A percentile compares a stretch with the other conserved stretches of the same genome.
These are phyloP conservation scores for Pseudococcus viburni DNA, from an alignment of 2,888 invertebrate species.

Conservation along the genomic window DNA sequence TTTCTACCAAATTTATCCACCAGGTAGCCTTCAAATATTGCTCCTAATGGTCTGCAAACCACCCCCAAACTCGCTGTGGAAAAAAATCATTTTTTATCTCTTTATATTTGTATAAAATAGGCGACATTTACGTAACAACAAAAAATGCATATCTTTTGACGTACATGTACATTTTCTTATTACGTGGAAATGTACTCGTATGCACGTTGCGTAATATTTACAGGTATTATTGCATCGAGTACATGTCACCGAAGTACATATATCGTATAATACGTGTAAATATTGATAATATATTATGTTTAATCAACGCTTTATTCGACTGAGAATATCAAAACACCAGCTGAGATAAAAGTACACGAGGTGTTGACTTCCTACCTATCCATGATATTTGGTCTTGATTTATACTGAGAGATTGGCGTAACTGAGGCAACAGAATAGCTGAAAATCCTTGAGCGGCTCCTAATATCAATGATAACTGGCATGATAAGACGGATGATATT, in stretches of 20 bases:
- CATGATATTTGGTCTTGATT: constrained; percentile 37
- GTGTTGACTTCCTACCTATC: constrained; percentile 40
- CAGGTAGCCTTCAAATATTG: constrained; percentile 43
- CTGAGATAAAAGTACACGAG: not conserved
- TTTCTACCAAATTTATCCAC: constrained; percentile 60
- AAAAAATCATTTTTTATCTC: not conserved
- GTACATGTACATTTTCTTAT: too few relatives aligned
- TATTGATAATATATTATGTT: too few relatives aligned
- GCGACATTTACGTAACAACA: too few relatives aligned
- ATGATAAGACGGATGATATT: constrained; percentile 39
- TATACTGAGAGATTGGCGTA: not conserved
- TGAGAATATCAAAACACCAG: too few relatives aligned
- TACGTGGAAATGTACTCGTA: too few relatives aligned
- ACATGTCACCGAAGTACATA: too few relatives aligned
- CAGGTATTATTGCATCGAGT: too few relatives aligned
- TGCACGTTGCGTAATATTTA: too few relatives aligned
- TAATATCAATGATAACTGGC: constrained; percentile 54
- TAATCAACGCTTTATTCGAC: too few relatives aligned
- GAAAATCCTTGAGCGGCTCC: constrained; percentile 63
- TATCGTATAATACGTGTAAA: too few relatives aligned
- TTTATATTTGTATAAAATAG: too few relatives aligned
- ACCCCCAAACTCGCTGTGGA: constrained; percentile 51
- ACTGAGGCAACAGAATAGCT: constrained; percentile 51
- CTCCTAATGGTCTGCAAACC: constrained; percentile 59
- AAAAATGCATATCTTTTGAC: too few relatives aligned